phyloP scores from a whole-genome alignment of 2,888 invertebrate genomes.

The Nomada lathburiana region DNA sequence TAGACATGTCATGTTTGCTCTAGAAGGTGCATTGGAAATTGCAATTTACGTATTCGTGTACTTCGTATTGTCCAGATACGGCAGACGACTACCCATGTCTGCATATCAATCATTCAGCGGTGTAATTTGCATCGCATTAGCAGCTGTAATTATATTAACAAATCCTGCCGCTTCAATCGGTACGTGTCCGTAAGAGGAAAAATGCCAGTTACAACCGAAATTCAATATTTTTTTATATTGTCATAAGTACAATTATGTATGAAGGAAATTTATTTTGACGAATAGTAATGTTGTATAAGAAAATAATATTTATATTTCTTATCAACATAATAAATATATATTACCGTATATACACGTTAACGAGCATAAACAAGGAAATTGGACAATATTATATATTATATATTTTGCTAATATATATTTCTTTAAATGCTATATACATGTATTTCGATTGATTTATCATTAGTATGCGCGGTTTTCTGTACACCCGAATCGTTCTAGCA shows the following conservation, averaged over 20 bases:
- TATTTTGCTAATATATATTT: background rate
- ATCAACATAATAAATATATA: too few relatives aligned
- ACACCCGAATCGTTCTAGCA: too few relatives aligned
- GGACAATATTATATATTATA: background rate
- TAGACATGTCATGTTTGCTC: constrained; percentile 85
- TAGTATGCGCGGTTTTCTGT: too few relatives aligned
- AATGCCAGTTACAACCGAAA: background rate
- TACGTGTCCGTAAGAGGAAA: constrained; percentile 50
- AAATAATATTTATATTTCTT: too few relatives aligned
- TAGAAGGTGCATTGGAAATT: constrained; percentile 85
- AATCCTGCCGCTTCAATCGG: constrained; percentile 66
- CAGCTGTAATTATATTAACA: constrained; percentile 76
- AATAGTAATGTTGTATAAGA: too few relatives aligned
- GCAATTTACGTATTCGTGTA: constrained; percentile 82
- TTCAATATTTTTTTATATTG: background rate
- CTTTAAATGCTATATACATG: too few relatives aligned
- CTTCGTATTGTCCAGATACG: constrained; percentile 82
- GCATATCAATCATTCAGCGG: constrained; percentile 83
- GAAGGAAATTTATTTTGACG: too few relatives aligned
- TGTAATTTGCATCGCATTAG: constrained; percentile 82
- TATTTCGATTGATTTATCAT: too few relatives aligned
- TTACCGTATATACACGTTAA: too few relatives aligned
- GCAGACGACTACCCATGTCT: constrained; percentile 83
- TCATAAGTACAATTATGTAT: too few relatives aligned
- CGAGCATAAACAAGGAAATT: background rate